Conservation (phyloP, 2,888 invertebrate species). For the Gerris lacustris region DNA sequence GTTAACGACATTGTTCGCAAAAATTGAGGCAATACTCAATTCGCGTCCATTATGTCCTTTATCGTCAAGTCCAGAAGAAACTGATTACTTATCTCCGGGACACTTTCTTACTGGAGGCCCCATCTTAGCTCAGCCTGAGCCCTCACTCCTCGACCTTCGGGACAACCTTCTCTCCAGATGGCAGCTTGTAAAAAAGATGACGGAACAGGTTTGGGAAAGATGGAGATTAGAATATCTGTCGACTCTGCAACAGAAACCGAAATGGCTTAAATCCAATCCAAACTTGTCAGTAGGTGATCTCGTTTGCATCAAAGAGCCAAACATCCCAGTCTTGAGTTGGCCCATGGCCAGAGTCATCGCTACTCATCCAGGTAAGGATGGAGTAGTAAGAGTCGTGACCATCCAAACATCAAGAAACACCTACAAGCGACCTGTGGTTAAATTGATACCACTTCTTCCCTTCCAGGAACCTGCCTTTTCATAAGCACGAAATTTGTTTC, state of each 20-base stretch:
- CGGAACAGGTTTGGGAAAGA: slow-evolving; percentile 29
- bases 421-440: slow-evolving; percentile 22
- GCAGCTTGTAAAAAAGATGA: slow-evolving; percentile 30
- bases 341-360: slow-evolving; percentile 26
- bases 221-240: slow-evolving; percentile 31
- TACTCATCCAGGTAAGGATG: slow-evolving; percentile 30
- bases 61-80: slow-evolving; percentile 26
- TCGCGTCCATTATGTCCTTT: slow-evolving; percentile 30
- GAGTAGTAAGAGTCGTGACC: slow-evolving; percentile 28
- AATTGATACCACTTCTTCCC: slow-evolving; percentile 11
- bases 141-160: slow-evolving; percentile 21
- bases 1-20: slow-evolving; percentile 27
- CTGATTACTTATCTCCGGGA: slow-evolving; percentile 31
- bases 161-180: slow-evolving; percentile 28
- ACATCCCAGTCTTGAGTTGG: slow-evolving; percentile 29
- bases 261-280: slow-evolving; percentile 27
- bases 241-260: slow-evolving; percentile 28
- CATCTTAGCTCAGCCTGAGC: slow-evolving; percentile 26
- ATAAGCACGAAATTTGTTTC: background rate
- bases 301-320: slow-evolving; percentile 30
- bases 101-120: slow-evolving; percentile 32
- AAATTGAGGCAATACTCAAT: slow-evolving; percentile 32
- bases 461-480: background rate
- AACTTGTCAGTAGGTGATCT: slow-evolving; percentile 26
- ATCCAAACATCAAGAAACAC: slow-evolving; percentile 23